Conservation (phyloP, 2,113 vertebrate species). For the Mirza zaza region DNA sequence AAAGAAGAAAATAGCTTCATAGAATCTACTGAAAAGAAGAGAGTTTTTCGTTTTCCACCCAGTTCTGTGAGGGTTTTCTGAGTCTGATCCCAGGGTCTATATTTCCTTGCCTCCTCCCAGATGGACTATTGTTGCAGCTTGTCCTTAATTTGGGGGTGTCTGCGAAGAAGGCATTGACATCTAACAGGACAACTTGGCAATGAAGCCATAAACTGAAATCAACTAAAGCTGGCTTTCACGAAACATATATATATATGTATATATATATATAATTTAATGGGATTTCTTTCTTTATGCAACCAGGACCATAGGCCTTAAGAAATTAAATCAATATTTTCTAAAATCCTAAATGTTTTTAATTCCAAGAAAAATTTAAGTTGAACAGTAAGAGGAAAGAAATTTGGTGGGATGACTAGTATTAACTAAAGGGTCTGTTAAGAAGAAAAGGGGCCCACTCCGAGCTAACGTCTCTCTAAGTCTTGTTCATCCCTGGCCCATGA, state of each 20-base stretch:
- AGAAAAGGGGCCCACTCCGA: not conserved
- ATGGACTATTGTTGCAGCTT: too few relatives aligned
- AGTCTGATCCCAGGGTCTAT: rapidly evolving
- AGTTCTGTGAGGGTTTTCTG: not conserved
- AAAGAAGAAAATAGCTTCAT: not conserved
- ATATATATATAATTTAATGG: not conserved
- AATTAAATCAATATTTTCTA: not conserved
- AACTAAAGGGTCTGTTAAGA: not conserved
- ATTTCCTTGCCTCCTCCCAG: not conserved
- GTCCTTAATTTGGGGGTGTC: not conserved
- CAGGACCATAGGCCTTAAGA: not conserved
- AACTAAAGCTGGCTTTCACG: not conserved
- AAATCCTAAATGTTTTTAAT: constrained; percentile 21
- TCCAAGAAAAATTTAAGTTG: constrained; percentile 19
- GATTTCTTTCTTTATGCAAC: not conserved
- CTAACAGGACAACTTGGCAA: not conserved
- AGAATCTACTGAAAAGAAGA: not conserved
- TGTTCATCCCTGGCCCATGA: not conserved
- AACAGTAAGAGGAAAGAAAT: not conserved
- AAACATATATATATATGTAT: not conserved
- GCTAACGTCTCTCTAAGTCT: not conserved
- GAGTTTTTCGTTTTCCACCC: not conserved
- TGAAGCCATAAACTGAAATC: not conserved
- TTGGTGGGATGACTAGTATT: not conserved
- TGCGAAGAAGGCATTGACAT: too few relatives aligned